Conservation (phyloP, 1,140 invertebrate species). For the Spodoptera litura region DNA sequence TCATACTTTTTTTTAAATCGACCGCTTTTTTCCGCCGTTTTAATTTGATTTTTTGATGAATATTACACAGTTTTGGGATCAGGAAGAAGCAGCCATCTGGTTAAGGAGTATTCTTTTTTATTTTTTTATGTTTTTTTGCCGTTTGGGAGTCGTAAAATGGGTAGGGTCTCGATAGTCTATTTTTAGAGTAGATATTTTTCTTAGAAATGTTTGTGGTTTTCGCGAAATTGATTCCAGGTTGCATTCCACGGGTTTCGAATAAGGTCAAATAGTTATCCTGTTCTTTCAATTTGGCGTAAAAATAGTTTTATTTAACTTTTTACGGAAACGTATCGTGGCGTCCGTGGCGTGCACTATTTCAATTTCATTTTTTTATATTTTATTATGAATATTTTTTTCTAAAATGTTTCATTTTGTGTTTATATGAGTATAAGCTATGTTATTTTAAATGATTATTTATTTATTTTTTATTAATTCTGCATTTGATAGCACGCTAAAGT, state of each 20-base stretch:
- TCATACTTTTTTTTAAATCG: conserved; percentile 61
- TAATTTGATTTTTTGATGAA: conserved; percentile 57
- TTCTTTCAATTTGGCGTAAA: background rate
- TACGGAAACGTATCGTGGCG: background rate
- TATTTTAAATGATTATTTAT: conserved; percentile 6
- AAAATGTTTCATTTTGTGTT: conserved; percentile 39
- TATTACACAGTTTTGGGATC: conserved; percentile 44
- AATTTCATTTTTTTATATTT: background rate
- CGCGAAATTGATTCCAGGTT: conserved; percentile 29
- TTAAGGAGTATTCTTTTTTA: conserved; percentile 15
- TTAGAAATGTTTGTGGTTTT: conserved; percentile 42
- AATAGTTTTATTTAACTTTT: conserved; percentile 21
- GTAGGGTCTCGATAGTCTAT: conserved; percentile 9
- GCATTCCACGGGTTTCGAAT: background rate
- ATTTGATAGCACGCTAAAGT: conserved; percentile 15
- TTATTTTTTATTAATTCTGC: background rate
- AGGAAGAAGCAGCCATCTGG: conserved; percentile 27
- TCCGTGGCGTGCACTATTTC: background rate
- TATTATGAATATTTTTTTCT: background rate
- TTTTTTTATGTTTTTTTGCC: conserved; percentile 13
- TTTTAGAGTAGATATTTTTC: conserved; percentile 48
- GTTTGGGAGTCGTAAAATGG: background rate
- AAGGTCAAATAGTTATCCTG: conserved; percentile 21
- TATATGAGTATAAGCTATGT: background rate
- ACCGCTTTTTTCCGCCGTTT: conserved; percentile 55